phyloP scores from a whole-genome alignment of 2,888 invertebrate genomes.

The Acanthoscelides obtectus region DNA sequence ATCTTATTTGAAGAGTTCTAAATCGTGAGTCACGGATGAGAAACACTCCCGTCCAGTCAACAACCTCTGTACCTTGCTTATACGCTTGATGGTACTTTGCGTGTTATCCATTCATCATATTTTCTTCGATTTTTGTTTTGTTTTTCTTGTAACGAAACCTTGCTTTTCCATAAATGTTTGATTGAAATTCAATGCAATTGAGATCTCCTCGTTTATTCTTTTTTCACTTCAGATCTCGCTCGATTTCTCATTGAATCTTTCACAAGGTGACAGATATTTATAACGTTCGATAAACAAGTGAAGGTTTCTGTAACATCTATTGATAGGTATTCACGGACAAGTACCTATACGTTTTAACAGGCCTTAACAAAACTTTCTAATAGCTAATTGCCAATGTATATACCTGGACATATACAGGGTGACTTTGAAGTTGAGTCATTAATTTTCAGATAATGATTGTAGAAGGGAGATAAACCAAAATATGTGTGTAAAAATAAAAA shows the following conservation, averaged over 20 bases:
- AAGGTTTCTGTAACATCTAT: not conserved
- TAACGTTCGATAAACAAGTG: not conserved
- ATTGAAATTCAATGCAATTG: not conserved
- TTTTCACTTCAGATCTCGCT: not conserved
- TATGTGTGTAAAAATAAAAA: too few relatives aligned
- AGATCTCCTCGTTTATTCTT: not conserved
- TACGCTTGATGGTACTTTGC: not conserved
- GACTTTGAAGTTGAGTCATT: too few relatives aligned
- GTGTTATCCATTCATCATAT: not conserved
- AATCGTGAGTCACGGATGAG: not conserved
- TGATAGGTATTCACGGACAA: not conserved
- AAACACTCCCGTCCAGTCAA: not conserved
- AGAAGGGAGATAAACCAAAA: too few relatives aligned
- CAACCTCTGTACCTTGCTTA: not conserved
- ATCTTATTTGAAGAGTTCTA: too few relatives aligned
- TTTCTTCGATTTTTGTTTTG: not conserved
- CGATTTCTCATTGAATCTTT: not conserved
- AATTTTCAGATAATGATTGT: too few relatives aligned
- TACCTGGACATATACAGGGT: too few relatives aligned
- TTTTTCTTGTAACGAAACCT: not conserved
- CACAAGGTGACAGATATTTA: not conserved
- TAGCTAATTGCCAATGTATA: too few relatives aligned
- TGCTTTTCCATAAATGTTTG: not conserved
- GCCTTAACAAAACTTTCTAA: not conserved
- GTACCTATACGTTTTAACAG: not conserved